Percentiles rank a stretch among this genome's conserved stretches.
Evolutionary conservation across 2,888 invertebrate species (phyloP).

Genomic region (Netelia inedita): DNA sequence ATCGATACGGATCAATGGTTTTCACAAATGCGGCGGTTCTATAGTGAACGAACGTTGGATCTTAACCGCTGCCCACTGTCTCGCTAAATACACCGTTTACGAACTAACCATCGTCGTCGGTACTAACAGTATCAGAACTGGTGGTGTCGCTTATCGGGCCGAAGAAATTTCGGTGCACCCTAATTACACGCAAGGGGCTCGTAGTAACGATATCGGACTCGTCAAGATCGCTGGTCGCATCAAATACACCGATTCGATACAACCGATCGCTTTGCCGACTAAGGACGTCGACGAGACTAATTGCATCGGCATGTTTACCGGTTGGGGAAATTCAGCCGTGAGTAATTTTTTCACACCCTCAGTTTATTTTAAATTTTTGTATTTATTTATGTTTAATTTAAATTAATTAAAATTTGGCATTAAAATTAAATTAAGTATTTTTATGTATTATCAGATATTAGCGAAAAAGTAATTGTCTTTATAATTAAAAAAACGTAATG

Average conservation of each 20-base stretch:
- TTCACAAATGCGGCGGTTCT: conserved; percentile 72
- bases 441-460: not conserved
- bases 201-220: conserved; percentile 69
- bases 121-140: conserved; percentile 64
- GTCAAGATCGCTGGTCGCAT: conserved; percentile 53
- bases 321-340: conserved; percentile 86
- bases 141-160: conserved; percentile 64
- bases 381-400: not conserved
- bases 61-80: conserved; percentile 71
- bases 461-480: too few relatives aligned
- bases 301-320: conserved; percentile 84
- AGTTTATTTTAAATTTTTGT: not conserved
- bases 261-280: conserved; percentile 83
- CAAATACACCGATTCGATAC: conserved; percentile 76
- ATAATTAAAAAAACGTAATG: too few relatives aligned
- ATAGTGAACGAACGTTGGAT: conserved; percentile 70
- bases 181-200: conserved; percentile 36
- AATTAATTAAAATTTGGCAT: not conserved
- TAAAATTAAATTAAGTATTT: not conserved
- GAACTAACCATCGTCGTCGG: conserved; percentile 68
- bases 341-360: conserved; percentile 72
- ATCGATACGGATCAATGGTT: conserved; percentile 68
- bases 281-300: conserved; percentile 81
- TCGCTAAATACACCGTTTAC: conserved; percentile 53
- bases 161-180: conserved; percentile 60